phyloP scores from a whole-genome alignment of 2,888 invertebrate species.

The Epirrhoe alternata region DNA sequence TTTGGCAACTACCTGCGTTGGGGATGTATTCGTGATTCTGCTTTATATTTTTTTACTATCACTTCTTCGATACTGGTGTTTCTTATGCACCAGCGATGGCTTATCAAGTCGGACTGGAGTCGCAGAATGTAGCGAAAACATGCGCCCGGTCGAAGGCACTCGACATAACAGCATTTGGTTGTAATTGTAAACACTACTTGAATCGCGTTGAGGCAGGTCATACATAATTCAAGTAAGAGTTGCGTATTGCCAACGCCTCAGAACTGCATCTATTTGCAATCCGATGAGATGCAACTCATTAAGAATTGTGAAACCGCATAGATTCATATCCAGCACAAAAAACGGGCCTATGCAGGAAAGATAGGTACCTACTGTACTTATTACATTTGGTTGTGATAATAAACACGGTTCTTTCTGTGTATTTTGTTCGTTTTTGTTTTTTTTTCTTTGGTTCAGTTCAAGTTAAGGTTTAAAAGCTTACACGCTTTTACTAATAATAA shows the following conservation, averaged over 20 bases:
- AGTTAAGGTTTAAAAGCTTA: too few species aligned
- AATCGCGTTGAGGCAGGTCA: constrained; percentile 33
- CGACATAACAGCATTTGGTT: neutral
- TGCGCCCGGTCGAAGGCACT: neutral
- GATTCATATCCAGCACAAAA: constrained; percentile 2
- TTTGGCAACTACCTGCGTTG: too few species aligned
- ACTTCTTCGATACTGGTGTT: too few species aligned
- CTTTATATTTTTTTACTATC: too few species aligned
- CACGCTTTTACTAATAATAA: too few species aligned
- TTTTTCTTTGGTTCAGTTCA: too few species aligned
- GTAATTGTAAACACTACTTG: constrained; percentile 19
- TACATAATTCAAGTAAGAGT: constrained; percentile 34
- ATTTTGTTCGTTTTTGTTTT: too few species aligned
- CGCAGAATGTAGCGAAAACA: neutral
- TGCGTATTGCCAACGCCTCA: constrained; percentile 23
- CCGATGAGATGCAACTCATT: constrained; percentile 26
- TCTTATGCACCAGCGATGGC: neutral
- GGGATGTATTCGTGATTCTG: too few species aligned
- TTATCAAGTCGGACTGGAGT: neutral
- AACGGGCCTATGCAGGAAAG: neutral
- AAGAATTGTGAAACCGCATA: constrained; percentile 28
- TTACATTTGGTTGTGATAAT: neutral
- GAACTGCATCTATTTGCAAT: constrained; percentile 29
- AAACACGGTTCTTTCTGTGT: neutral
- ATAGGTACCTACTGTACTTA: too few species aligned